Evolutionary conservation across 2,888 invertebrate species (phyloP).

Genomic region (Caenorhabditis drosophilae): DNA sequence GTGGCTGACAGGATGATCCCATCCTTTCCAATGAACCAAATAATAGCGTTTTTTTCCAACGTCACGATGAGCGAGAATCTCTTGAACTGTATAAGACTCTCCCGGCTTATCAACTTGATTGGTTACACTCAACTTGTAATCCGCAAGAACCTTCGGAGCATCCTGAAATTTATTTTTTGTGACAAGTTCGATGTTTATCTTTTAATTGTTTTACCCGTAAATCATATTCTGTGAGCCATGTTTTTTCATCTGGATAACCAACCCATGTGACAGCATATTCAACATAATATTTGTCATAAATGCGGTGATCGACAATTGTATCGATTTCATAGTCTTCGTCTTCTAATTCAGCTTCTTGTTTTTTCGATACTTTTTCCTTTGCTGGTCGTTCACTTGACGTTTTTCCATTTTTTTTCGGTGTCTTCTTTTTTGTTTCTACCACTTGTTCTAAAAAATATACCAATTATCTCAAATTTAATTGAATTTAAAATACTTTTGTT

Average conservation of each 20-base stretch:
- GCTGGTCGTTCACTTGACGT: background rate
- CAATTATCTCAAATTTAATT: background rate
- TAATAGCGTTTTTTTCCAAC: slow-evolving; percentile 6
- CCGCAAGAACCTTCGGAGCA: slow-evolving; percentile 2
- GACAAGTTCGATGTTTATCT: background rate
- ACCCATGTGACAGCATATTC: slow-evolving; percentile 10
- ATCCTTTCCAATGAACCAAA: slow-evolving; percentile 20
- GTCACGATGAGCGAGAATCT: slow-evolving; percentile 19
- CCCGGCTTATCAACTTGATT: slow-evolving; percentile 8
- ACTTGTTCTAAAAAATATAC: background rate
- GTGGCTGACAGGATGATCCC: slow-evolving; percentile 12
- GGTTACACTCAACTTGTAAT: slow-evolving; percentile 15
- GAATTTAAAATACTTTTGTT: background rate
- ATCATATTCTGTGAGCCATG: slow-evolving; percentile 16
- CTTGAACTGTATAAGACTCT: slow-evolving; percentile 9
- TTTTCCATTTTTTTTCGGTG: background rate
- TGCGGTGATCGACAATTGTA: slow-evolving; percentile 11
- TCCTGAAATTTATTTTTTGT: slow-evolving; percentile 1
- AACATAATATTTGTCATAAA: slow-evolving; percentile 16
- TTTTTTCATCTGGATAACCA: background rate
- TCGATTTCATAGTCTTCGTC: slow-evolving; percentile 1
- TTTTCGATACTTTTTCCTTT: background rate
- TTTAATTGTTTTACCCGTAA: slow-evolving; percentile 1
- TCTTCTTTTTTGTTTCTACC: background rate
- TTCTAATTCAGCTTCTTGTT: background rate